Evolutionary conservation across 2,113 vertebrate species (phyloP), one percentile per base, ranked within the genome.

Genomic region (Pica pica): DNA sequence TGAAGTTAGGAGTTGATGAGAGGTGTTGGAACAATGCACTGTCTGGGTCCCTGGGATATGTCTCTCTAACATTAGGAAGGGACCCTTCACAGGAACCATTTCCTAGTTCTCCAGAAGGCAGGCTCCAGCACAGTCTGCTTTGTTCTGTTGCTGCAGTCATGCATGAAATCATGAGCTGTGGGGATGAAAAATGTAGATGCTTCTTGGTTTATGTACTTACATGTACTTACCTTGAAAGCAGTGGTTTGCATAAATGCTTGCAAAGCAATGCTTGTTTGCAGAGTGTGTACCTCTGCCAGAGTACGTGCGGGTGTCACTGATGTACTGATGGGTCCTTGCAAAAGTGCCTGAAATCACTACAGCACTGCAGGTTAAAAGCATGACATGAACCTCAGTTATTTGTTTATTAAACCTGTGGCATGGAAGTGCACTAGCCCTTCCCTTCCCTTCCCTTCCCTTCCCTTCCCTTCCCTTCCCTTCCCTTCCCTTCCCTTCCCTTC

Each of bases 111-210:
- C n/a, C n/a, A 74, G 73, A 53, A 87, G 33, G 42, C 37, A 42
- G 59, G 52, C 31, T 78, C 21, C 9, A 50, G 47, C 0, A 1
- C 28, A 50, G 17, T 18, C 57, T 76, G 61, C 65, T 65, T 50
- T 60, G 6, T 41, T 31, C 0, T 0, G 22, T 41, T 70, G 83
- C 68, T 0, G 0, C 52, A 35, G 42, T 39, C 60, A 39, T 24
- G 52, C 37, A 17, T 52, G 81, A 89, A 84, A 60, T 78, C 84
- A 60, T 0, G 0, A 73, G 37, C 33, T 75, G 9, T 47, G 59
- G 27, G 11, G 52, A 56, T 82, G 73, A 78, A 78, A 92, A 91
- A 59, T 28, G 30, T 28, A 82, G 90, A 11, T 81, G 8, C 30
- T 78, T 16, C 52, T 93, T 94, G 56, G 14, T 70, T 95, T 87